Evolutionary conservation across 1,140 invertebrate species (phyloP), one percentile per base, ranked within the genome.

Genomic region (Megathymus violae): DNA sequence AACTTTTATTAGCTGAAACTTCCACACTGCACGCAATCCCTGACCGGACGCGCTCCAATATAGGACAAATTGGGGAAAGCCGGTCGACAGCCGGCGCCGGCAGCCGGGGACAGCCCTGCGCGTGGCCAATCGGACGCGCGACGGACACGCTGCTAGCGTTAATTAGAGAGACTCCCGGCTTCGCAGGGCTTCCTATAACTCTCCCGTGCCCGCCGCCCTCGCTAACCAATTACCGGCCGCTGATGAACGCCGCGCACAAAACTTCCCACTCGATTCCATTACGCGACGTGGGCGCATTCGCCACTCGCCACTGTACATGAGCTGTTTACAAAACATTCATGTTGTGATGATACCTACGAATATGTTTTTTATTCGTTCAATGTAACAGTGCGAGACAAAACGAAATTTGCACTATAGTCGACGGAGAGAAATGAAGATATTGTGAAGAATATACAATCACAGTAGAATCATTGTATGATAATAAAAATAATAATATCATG

Each of bases 171-270:
- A 78, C 71, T 78, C 79, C 73, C 74, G 70, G 56, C 64, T 61
- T 46, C 48, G 46, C 67, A 31, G 43, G 58, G 58, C 64, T 58
- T 58, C 52, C 47, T 63, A 61, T 62, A 65, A 67, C 67, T 69
- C 64, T 68, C 59, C 67, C 60, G 65, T 70, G 22, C 69, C 74
- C 76, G 69, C 67, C 65, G 62, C 74, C 71, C 64, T 78, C 64
- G 75, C 76, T 67, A 80, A 80, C 82, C 82, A 88, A 88, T 86
- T 86, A 87, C 77, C 78, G 78, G 76, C 74, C 71, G 66, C 74
- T 76, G 82, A 85, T 84, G 82, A 80, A 85, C 74, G 70, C 48
- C 68, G 61, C 74, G 79, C 74, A 74, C 68, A 76, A 78, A 80
- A 81, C 73, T 79, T 81, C 73, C 65, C 73, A 78, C 74, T 76